Conservation (phyloP, 2,113 vertebrate genomes). For the Camelus bactrianus region DNA sequence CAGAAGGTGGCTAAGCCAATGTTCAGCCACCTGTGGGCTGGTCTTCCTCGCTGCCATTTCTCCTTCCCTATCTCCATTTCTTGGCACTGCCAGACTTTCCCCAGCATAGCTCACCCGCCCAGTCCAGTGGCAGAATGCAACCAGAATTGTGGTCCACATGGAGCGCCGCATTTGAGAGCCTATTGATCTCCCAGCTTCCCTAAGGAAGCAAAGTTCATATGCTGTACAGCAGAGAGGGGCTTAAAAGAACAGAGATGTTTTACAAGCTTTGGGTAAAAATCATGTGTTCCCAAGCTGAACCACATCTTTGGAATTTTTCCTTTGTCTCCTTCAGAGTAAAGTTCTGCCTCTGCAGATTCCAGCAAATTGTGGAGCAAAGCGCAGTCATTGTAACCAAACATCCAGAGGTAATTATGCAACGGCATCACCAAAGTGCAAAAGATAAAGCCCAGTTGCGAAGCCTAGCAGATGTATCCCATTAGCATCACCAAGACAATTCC, state of each 20-base stretch:
- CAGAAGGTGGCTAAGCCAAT: neutral
- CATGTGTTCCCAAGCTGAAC: neutral
- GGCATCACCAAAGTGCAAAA: neutral
- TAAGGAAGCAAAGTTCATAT: neutral
- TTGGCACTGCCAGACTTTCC: neutral
- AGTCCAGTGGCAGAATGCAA: accelerated
- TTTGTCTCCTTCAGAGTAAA: neutral
- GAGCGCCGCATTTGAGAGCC: neutral
- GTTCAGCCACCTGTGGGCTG: neutral
- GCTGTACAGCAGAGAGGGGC: neutral
- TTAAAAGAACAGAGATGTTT: neutral
- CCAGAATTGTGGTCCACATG: too few relatives aligned
- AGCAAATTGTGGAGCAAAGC: neutral
- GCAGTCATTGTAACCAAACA: neutral
- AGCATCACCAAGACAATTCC: neutral
- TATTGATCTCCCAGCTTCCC: neutral
- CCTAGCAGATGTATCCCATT: constrained; percentile 14
- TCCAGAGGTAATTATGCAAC: neutral
- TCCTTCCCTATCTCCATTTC: neutral
- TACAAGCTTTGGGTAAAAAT: neutral
- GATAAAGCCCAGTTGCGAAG: neutral
- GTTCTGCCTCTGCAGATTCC: constrained; percentile 8
- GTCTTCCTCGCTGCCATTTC: neutral
- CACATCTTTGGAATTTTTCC: neutral
- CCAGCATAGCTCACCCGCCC: neutral